Conservation (phyloP, 2,888 invertebrate genomes). For the Drosophila peninsularis region DNA sequence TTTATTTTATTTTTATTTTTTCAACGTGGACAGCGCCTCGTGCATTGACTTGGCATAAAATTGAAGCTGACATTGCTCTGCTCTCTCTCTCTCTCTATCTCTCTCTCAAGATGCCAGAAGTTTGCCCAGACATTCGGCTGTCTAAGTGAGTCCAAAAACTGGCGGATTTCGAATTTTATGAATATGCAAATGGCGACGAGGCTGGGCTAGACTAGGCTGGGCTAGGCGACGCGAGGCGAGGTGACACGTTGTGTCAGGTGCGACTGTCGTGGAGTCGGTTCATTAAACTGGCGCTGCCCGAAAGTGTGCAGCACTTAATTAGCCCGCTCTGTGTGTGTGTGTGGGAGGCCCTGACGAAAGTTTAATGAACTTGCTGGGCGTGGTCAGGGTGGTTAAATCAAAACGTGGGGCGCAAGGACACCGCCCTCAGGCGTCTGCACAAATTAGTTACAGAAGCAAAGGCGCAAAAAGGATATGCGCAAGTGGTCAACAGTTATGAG, state of each 20-base stretch:
- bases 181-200: slow-evolving; percentile 65
- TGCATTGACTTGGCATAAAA: background rate
- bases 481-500: slow-evolving; percentile 75
- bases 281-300: slow-evolving; percentile 56
- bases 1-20: background rate
- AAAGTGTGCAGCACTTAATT: slow-evolving; percentile 69
- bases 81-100: background rate
- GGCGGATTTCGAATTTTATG: slow-evolving; percentile 29
- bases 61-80: background rate
- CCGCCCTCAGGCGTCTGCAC: slow-evolving; percentile 64
- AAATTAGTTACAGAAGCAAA: slow-evolving; percentile 68
- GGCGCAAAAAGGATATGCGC: slow-evolving; percentile 64
- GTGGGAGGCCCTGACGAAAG: slow-evolving; percentile 33
- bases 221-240: background rate
- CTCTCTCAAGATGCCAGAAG: slow-evolving; percentile 30
- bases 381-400: slow-evolving; percentile 44
- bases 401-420: slow-evolving; percentile 38
- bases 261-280: slow-evolving; percentile 50
- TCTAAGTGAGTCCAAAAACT: slow-evolving; percentile 17
- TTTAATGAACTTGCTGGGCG: slow-evolving; percentile 59
- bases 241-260: slow-evolving; percentile 54
- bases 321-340: slow-evolving; percentile 39
- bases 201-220: background rate
- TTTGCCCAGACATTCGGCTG: slow-evolving; percentile 50
- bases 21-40: background rate